Percentiles rank a stretch among this genome's conserved stretches.
Conservation (phyloP, 2,888 invertebrate species). For the Iselma pallidipennis region DNA sequence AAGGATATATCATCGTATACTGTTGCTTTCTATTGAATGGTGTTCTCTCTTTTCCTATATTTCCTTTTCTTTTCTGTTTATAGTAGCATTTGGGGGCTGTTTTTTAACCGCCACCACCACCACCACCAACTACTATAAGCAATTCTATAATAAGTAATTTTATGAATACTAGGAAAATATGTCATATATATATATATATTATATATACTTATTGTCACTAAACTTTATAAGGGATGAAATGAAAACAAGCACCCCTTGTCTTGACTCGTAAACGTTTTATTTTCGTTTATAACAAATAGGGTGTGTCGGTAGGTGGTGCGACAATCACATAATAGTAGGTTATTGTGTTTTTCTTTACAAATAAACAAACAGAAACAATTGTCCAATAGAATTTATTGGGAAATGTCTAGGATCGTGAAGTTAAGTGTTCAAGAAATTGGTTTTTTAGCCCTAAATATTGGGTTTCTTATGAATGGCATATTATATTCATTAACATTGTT, state of each 20-base stretch:
- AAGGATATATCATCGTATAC: slow-evolving; percentile 2
- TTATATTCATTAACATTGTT: too few relatives aligned
- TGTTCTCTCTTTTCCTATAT: neutral
- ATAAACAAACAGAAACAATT: too few relatives aligned
- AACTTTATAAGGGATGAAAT: slow-evolving; percentile 50
- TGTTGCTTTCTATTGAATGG: slow-evolving; percentile 5
- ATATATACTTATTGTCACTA: slow-evolving; percentile 44
- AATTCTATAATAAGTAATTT: slow-evolving; percentile 40
- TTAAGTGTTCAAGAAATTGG: too few relatives aligned
- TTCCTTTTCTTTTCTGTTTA: neutral
- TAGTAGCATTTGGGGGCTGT: neutral
- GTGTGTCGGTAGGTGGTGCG: too few relatives aligned
- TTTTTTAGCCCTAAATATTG: too few relatives aligned
- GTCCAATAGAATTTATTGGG: too few relatives aligned
- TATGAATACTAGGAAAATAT: slow-evolving; percentile 36
- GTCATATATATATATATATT: too few relatives aligned
- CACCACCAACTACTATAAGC: slow-evolving; percentile 11
- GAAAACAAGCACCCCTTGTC: slow-evolving; percentile 44
- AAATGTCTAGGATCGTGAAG: too few relatives aligned
- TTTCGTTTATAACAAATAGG: slow-evolving; percentile 25
- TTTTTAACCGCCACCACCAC: neutral
- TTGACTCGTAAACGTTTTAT: slow-evolving; percentile 50
- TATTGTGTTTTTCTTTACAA: too few relatives aligned
- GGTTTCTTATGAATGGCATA: too few relatives aligned
- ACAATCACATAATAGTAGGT: too few relatives aligned